Conservation (phyloP, 2,888 invertebrate genomes). For the Dynastes tityus region DNA sequence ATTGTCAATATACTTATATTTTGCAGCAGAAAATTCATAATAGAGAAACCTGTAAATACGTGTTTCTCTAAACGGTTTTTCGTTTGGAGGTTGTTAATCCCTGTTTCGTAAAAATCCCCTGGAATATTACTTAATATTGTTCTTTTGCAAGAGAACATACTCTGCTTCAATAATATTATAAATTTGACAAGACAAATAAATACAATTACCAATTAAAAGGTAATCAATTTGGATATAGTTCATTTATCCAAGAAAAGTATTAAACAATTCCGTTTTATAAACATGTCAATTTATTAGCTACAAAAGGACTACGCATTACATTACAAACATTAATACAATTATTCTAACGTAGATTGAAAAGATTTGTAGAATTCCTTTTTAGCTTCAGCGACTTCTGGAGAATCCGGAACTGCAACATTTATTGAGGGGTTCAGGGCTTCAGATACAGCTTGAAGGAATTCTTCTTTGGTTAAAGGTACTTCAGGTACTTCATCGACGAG, state of each 20-base stretch:
- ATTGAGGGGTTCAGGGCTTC: slow-evolving; percentile 31
- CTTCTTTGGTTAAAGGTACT: slow-evolving; percentile 43
- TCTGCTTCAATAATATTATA: too few relatives aligned
- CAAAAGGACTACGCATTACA: neutral
- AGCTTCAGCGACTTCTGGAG: slow-evolving; percentile 44
- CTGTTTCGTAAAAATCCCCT: too few relatives aligned
- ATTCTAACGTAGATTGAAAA: slow-evolving; percentile 30
- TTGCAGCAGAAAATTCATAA: too few relatives aligned
- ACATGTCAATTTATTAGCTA: slow-evolving; percentile 7
- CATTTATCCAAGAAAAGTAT: neutral
- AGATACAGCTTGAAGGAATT: slow-evolving; percentile 43
- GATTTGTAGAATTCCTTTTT: slow-evolving; percentile 45
- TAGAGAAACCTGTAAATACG: too few relatives aligned
- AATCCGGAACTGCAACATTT: slow-evolving; percentile 34
- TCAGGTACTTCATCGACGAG: slow-evolving; percentile 37
- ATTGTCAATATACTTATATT: too few relatives aligned
- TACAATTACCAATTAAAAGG: too few relatives aligned
- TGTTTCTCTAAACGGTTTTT: too few relatives aligned
- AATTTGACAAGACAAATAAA: too few relatives aligned
- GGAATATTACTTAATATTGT: too few relatives aligned
- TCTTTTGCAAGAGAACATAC: too few relatives aligned
- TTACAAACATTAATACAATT: neutral
- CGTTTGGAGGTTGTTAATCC: too few relatives aligned
- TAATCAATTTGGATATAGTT: too few relatives aligned
- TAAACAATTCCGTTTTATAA: neutral